A percentile compares a stretch with the other conserved stretches of the same genome.
Conservation (phyloP, 1,140 invertebrate genomes). For the Papilio glaucus region DNA sequence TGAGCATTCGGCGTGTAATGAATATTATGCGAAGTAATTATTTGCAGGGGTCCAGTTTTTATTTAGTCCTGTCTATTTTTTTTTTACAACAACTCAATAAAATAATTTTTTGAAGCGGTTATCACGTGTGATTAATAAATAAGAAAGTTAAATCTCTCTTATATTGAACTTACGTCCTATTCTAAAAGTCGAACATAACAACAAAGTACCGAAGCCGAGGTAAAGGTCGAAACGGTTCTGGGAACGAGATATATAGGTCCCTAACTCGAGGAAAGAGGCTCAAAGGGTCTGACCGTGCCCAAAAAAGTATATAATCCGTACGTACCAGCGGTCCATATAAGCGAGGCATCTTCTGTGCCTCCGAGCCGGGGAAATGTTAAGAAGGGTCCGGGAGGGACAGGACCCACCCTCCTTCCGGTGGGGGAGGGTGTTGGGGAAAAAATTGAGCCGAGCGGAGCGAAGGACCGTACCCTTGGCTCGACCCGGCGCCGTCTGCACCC, state of each 20-base stretch:
- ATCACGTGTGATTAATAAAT: neutral
- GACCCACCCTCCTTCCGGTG: conserved; percentile 66
- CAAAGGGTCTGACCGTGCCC: conserved; percentile 76
- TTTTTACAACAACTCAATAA: no score
- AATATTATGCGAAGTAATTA: no score
- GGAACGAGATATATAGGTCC: conserved; percentile 76
- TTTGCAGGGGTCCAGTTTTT: no score
- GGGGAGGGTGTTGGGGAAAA: conserved; percentile 75
- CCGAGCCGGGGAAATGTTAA: conserved; percentile 78
- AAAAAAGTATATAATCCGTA: conserved; percentile 81
- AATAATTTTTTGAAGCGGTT: neutral
- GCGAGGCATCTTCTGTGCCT: conserved; percentile 76
- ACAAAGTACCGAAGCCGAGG: conserved; percentile 55
- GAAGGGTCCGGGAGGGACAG: conserved; percentile 77
- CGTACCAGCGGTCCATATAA: conserved; percentile 78
- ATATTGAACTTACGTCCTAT: conserved; percentile 21
- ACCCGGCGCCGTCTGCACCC: conserved; percentile 74
- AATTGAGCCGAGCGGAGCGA: conserved; percentile 62
- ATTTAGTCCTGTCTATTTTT: no score
- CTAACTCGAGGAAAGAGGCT: conserved; percentile 65
- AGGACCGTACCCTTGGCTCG: conserved; percentile 76
- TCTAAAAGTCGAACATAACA: conserved; percentile 47
- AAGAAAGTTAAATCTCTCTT: neutral
- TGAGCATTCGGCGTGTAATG: no score
- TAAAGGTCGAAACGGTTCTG: conserved; percentile 69